Evolutionary conservation across 2,797 vertebrate species (phyloP).

Genomic region (Lacerta viridis): DNA sequence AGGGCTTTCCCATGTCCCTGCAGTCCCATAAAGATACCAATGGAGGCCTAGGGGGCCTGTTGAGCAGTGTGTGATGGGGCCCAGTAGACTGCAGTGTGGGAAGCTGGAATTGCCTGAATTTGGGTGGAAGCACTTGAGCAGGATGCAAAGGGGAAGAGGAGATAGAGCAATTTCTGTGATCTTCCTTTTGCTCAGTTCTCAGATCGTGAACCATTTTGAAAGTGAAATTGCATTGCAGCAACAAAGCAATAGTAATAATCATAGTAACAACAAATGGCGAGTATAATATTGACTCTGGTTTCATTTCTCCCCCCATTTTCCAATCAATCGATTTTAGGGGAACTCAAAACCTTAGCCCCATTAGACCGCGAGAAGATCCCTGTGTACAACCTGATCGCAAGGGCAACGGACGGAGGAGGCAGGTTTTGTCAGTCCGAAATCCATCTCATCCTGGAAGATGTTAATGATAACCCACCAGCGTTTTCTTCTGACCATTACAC

Average conservation of each 20-base stretch:
- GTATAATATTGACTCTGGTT: background rate
- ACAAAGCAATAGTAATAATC: background rate
- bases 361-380: constrained; percentile 91
- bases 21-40: background rate
- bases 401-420: constrained; percentile 92
- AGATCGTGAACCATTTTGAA: background rate
- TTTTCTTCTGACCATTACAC: constrained; percentile 89
- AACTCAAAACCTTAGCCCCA: constrained; percentile 87
- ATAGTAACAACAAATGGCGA: background rate
- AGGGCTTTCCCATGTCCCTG: background rate
- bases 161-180: background rate
- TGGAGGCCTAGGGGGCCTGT: background rate
- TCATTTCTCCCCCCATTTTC: background rate
- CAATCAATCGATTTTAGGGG: constrained; percentile 83
- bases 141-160: too few species aligned
- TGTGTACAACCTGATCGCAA: constrained; percentile 86
- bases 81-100: background rate
- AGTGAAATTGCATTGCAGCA: background rate
- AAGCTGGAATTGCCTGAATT: background rate
- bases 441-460: constrained; percentile 88
- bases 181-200: background rate
- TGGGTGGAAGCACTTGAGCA: background rate
- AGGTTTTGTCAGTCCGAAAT: constrained; percentile 89
- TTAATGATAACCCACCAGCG: constrained; percentile 95
- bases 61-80: background rate